These are phyloP conservation scores for Camelus dromedarius DNA, from an alignment of 2,113 vertebrate species.

Conservation along the genomic window DNA sequence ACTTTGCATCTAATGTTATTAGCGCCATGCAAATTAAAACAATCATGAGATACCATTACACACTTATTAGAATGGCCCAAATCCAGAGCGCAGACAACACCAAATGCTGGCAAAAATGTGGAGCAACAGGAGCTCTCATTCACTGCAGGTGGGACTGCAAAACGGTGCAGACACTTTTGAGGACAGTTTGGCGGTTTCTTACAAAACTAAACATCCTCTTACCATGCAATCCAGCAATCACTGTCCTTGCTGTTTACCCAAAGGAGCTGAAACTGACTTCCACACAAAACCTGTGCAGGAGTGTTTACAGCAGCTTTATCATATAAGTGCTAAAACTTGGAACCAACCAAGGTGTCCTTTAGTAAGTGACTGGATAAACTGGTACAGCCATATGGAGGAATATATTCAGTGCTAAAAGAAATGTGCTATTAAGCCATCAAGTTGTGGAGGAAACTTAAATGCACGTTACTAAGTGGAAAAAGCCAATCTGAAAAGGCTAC, in stretches of 20 bases:
- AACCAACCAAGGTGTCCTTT: background rate
- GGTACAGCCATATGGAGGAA: background rate
- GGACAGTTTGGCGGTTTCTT: too few species aligned
- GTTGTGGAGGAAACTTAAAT: background rate
- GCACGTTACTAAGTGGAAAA: background rate
- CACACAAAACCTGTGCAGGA: background rate
- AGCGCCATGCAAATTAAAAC: too few species aligned
- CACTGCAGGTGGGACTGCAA: accelerated
- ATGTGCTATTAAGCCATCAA: background rate
- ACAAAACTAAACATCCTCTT: background rate
- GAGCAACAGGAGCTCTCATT: accelerated
- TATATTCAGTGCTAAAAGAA: background rate
- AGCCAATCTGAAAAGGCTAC: background rate
- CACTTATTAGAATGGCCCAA: background rate
- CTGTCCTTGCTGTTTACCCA: background rate
- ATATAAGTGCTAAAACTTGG: background rate
- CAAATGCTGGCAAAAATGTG: background rate
- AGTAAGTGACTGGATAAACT: background rate
- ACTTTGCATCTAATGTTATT: background rate
- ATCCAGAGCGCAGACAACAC: background rate
- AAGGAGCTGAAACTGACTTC: background rate
- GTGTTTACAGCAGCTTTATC: background rate
- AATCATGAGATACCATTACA: accelerated
- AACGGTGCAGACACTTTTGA: background rate
- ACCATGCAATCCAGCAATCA: accelerated